phyloP scores from a whole-genome alignment of 2,888 invertebrate species.

The Autographa gamma region DNA sequence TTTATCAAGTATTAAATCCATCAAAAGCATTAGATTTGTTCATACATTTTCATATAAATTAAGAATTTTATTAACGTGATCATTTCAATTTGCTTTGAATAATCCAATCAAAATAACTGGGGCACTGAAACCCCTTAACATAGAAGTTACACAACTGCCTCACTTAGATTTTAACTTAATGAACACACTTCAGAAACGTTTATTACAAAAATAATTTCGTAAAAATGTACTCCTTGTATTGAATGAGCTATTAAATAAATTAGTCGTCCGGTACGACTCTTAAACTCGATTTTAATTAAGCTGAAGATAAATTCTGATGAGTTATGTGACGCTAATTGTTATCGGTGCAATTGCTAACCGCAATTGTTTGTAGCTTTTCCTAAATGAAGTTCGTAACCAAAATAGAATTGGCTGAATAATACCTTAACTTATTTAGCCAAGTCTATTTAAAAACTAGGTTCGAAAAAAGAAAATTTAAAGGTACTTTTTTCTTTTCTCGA shows the following conservation, averaged over 20 bases:
- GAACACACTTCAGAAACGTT: not conserved
- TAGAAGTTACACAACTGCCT: not conserved
- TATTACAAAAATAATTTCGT: not conserved
- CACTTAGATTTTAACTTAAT: not conserved
- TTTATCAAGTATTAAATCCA: not conserved
- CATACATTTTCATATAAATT: not conserved
- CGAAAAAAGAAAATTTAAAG: not conserved
- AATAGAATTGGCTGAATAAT: constrained; percentile 5
- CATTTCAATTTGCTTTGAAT: not conserved
- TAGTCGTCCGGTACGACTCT: constrained; percentile 7
- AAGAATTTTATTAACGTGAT: not conserved
- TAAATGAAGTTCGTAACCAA: not conserved
- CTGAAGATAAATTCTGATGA: constrained; percentile 30
- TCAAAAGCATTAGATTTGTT: not conserved
- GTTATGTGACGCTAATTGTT: constrained; percentile 29
- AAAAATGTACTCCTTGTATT: constrained; percentile 7
- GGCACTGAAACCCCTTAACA: too few species aligned
- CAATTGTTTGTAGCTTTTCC: not conserved
- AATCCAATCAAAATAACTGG: not conserved
- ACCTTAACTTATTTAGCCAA: too few species aligned
- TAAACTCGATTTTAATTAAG: constrained; percentile 28
- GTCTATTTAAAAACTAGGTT: too few species aligned
- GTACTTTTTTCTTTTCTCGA: not conserved
- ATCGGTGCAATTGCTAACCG: constrained; percentile 7
- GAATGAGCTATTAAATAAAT: constrained; percentile 29